Evolutionary conservation across 2,888 invertebrate species (phyloP).

Genomic region (Schizotus pectinicornis): DNA sequence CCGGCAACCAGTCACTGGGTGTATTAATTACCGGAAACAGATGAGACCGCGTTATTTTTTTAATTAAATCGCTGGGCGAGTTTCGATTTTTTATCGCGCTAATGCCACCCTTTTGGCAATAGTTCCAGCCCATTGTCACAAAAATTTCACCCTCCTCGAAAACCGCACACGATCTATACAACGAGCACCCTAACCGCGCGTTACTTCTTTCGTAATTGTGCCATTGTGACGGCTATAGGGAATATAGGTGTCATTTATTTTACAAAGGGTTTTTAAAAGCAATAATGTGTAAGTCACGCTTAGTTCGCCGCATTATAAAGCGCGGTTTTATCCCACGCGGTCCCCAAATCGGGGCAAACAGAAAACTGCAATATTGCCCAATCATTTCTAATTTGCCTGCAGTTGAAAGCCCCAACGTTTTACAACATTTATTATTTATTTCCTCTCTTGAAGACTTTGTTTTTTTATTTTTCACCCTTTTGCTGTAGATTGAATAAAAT

Average conservation of each 20-base stretch:
- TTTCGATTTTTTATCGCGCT: conserved; percentile 1
- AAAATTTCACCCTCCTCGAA: conserved; percentile 24
- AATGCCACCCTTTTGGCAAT: conserved; percentile 3
- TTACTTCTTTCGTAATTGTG: conserved; percentile 30
- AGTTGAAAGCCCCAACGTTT: no score
- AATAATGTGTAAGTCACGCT: conserved; percentile 31
- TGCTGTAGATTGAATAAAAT: no score
- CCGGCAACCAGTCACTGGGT: not conserved
- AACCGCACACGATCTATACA: conserved; percentile 9
- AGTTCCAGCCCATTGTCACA: conserved; percentile 18
- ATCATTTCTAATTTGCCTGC: not conserved
- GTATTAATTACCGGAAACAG: conserved; percentile 12
- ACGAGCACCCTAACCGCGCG: no score
- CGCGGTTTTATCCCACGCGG: not conserved
- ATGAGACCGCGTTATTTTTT: conserved; percentile 5
- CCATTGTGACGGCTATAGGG: conserved; percentile 26
- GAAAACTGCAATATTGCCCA: not conserved
- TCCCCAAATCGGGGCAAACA: not conserved
- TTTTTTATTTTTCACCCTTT: no score
- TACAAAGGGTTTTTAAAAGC: conserved; percentile 33
- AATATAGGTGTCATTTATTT: conserved; percentile 31
- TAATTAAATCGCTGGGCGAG: not conserved
- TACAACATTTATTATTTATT: no score
- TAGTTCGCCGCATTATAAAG: conserved; percentile 13
- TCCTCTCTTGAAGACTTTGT: no score